These are phyloP conservation scores for Parnassius orleans DNA, from an alignment of 2,888 invertebrate species.

Conservation along the genomic window DNA sequence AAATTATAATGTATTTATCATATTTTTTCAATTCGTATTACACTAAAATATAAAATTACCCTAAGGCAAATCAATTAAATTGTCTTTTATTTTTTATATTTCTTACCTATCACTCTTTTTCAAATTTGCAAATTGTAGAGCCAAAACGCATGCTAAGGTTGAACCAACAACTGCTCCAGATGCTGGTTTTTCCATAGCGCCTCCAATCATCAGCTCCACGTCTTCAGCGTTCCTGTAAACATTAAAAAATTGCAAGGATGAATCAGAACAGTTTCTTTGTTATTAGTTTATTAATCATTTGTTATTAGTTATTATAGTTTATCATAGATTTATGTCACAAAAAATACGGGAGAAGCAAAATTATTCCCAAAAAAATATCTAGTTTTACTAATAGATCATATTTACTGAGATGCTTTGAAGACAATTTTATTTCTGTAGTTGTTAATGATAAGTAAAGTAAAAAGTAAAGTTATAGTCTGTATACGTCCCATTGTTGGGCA, in stretches of 20 bases:
- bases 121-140: conserved; percentile 89
- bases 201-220: conserved; percentile 92
- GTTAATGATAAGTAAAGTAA: too few relatives aligned
- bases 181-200: conserved; percentile 88
- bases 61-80: background rate
- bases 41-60: background rate
- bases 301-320: too few relatives aligned
- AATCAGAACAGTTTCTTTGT: too few relatives aligned
- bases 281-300: too few relatives aligned
- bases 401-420: too few relatives aligned
- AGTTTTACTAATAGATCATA: too few relatives aligned
- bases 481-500: too few relatives aligned
- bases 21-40: background rate
- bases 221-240: conserved; percentile 83
- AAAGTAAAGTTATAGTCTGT: too few relatives aligned
- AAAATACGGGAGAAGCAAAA: too few relatives aligned
- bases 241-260: background rate
- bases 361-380: too few relatives aligned
- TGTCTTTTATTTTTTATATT: background rate
- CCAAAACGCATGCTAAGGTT: conserved; percentile 93
- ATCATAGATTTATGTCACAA: too few relatives aligned
- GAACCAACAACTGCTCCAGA: conserved; percentile 92
- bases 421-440: too few relatives aligned
- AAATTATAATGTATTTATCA: conserved; percentile 11
- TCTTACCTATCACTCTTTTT: conserved; percentile 88